Evolutionary conservation across 2,113 vertebrate genomes (phyloP).

Genomic region (Nipponia nippon): DNA sequence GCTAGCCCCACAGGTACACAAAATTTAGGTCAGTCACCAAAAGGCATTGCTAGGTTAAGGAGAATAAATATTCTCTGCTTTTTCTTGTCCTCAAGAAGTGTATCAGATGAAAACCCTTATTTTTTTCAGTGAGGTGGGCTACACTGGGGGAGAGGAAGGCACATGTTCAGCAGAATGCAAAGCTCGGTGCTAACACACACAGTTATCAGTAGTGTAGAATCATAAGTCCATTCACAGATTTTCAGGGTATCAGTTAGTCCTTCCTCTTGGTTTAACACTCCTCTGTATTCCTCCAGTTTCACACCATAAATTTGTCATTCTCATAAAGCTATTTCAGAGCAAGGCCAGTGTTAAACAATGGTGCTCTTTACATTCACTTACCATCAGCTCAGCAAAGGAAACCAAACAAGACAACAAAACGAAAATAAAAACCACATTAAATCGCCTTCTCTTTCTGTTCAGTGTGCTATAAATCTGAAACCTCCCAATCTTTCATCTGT

Average conservation of each 20-base stretch:
- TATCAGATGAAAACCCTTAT: neutral
- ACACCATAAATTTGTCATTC: neutral
- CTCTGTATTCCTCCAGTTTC: neutral
- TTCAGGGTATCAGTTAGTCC: neutral
- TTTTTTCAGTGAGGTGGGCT: neutral
- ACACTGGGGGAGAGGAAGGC: neutral
- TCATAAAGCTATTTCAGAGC: neutral
- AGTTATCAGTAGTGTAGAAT: neutral
- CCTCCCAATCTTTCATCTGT: neutral
- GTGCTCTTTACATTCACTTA: neutral
- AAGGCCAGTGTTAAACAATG: neutral
- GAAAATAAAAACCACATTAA: neutral
- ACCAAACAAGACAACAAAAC: neutral
- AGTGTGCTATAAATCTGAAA: neutral
- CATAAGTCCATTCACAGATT: neutral
- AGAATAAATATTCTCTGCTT: constrained; percentile 7
- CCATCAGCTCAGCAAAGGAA: neutral
- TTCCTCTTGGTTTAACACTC: neutral
- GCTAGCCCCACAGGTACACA: neutral
- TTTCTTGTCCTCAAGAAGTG: neutral
- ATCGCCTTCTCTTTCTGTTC: neutral
- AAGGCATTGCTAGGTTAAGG: neutral
- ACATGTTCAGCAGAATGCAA: neutral
- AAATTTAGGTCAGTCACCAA: neutral
- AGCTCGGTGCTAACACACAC: neutral